Conservation (phyloP, 2,797 vertebrate species). For the Stomatorhinus walkeri region DNA sequence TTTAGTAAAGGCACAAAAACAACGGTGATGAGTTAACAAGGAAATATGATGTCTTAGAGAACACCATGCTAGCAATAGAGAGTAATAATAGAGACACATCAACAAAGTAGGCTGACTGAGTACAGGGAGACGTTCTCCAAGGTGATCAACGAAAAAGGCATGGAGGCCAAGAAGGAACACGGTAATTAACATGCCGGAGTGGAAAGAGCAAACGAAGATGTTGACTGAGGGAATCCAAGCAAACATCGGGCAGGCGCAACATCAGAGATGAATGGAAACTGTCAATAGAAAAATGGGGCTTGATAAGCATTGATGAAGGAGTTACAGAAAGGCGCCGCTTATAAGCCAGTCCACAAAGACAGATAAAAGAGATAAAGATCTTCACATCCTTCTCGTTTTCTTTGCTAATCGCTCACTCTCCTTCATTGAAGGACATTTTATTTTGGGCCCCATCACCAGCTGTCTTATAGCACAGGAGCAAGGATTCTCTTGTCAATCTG, state of each 20-base stretch:
- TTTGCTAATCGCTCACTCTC: conserved; percentile 28
- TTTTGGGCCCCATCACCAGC: conserved; percentile 8
- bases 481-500: neutral
- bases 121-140: neutral
- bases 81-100: neutral
- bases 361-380: conserved; percentile 32
- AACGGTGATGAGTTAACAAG: neutral
- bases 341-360: conserved; percentile 36
- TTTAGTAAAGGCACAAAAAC: neutral
- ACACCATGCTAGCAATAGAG: neutral
- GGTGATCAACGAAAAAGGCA: neutral
- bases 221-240: conserved; percentile 27
- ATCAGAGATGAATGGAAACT: conserved; percentile 9
- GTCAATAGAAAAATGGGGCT: conserved; percentile 16
- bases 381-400: conserved; percentile 12
- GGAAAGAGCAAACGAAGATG: conserved; percentile 23
- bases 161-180: conserved; percentile 36
- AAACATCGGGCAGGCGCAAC: conserved; percentile 4
- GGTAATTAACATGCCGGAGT: conserved; percentile 23
- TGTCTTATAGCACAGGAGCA: conserved; percentile 5
- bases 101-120: neutral
- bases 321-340: conserved; percentile 43
- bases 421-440: conserved; percentile 12
- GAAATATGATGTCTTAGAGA: neutral
- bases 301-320: conserved; percentile 46